Evolutionary conservation across 2,888 invertebrate genomes (phyloP).

Genomic region (Tetramorium bicarinatum): DNA sequence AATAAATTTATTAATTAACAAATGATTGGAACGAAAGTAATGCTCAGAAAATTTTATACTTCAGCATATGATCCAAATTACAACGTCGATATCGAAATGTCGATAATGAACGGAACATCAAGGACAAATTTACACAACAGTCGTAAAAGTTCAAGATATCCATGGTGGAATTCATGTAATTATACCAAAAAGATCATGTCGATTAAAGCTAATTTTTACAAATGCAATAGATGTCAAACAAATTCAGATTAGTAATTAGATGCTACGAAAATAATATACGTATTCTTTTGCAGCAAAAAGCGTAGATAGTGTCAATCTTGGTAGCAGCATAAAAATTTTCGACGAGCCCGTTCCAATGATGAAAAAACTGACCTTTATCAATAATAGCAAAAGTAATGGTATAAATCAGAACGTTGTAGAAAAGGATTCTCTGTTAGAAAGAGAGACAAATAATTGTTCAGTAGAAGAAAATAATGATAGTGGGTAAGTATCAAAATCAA

Average conservation of each 20-base stretch:
- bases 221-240: neutral
- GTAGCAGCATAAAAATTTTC: slow-evolving; percentile 89
- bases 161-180: slow-evolving; percentile 27
- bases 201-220: neutral
- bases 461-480: neutral
- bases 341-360: slow-evolving; percentile 79
- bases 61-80: slow-evolving; percentile 13
- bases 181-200: neutral
- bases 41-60: neutral
- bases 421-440: slow-evolving; percentile 24
- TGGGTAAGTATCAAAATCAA: slow-evolving; percentile 14
- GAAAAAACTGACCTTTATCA: slow-evolving; percentile 35
- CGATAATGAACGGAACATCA: slow-evolving; percentile 4
- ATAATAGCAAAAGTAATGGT: neutral
- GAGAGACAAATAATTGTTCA: neutral
- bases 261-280: neutral
- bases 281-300: slow-evolving; percentile 72
- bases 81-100: slow-evolving; percentile 42
- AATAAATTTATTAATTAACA: neutral
- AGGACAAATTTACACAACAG: neutral
- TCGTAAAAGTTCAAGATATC: slow-evolving; percentile 8
- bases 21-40: neutral
- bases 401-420: slow-evolving; percentile 10
- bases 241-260: neutral
- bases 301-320: slow-evolving; percentile 88